phyloP scores from a whole-genome alignment of 2,797 vertebrate genomes.

The Neopelma chrysocephalum region DNA sequence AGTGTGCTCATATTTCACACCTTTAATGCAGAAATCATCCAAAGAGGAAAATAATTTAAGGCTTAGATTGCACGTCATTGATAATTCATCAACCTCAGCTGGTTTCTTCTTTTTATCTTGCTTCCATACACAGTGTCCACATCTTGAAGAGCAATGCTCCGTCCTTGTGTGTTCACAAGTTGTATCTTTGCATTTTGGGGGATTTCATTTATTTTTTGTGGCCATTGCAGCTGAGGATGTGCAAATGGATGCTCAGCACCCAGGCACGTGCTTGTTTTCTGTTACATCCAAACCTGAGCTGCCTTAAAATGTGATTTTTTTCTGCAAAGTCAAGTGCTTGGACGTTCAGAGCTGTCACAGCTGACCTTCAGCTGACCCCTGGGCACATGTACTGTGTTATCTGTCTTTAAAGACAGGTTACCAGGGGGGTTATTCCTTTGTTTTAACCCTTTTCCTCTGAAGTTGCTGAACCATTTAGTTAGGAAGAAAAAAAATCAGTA shows the following conservation, averaged over 20 bases:
- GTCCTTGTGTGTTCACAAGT: background rate
- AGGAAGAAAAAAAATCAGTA: background rate
- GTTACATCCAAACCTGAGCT: background rate
- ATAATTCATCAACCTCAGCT: background rate
- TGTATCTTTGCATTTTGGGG: background rate
- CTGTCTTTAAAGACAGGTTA: slow-evolving; percentile 31
- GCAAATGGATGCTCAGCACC: background rate
- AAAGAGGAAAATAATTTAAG: background rate
- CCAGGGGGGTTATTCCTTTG: background rate
- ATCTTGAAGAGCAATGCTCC: background rate
- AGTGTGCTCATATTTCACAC: background rate
- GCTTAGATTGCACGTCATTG: background rate
- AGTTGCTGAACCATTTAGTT: slow-evolving; percentile 13
- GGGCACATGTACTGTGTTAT: slow-evolving; percentile 39
- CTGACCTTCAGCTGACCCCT: slow-evolving; percentile 56
- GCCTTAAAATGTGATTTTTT: background rate
- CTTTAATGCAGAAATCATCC: background rate
- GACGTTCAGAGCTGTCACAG: background rate
- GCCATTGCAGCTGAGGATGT: background rate
- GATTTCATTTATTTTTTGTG: background rate
- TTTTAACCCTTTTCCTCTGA: slow-evolving; percentile 35
- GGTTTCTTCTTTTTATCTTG: background rate
- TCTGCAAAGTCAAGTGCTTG: slow-evolving; percentile 53
- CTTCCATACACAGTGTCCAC: accelerated
- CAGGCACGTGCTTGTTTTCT: background rate